These are phyloP conservation scores for Spisula subtruncata DNA, from an alignment of 2,888 invertebrate species.

Conservation along the genomic window DNA sequence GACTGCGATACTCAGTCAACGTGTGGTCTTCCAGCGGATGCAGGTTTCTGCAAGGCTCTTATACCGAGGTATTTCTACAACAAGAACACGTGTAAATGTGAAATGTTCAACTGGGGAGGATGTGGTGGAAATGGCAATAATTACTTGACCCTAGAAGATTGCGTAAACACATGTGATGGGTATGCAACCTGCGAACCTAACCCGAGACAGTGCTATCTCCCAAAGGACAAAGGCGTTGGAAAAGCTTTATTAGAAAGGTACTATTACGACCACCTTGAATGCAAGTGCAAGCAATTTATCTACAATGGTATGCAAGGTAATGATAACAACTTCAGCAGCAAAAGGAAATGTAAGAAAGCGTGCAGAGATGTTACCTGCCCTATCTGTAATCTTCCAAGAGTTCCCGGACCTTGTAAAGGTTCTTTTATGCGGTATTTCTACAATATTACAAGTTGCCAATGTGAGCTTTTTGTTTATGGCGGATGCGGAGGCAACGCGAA, in stretches of 20 bases:
- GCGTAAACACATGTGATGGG: conserved; percentile 16
- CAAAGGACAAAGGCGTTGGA: conserved; percentile 45
- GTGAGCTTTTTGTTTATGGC: conserved; percentile 90
- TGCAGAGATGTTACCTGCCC: conserved; percentile 52
- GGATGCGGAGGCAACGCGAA: conserved; percentile 93
- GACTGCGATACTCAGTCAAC: conserved; percentile 14
- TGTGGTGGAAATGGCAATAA: conserved; percentile 51
- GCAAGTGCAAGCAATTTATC: conserved; percentile 47
- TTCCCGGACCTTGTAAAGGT: conserved; percentile 55
- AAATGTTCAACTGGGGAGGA: conserved; percentile 45
- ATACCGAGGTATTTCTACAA: conserved; percentile 43
- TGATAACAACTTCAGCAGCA: conserved; percentile 38
- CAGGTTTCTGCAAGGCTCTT: conserved; percentile 37
- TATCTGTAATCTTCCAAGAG: conserved; percentile 57
- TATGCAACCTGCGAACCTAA: conserved; percentile 28
- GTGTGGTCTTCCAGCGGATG: conserved; percentile 28
- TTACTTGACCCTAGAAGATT: conserved; percentile 33
- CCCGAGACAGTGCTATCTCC: conserved; percentile 35
- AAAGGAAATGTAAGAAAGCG: conserved; percentile 22
- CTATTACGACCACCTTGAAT: conserved; percentile 35
- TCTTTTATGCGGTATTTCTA: conserved; percentile 59
- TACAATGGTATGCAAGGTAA: conserved; percentile 47
- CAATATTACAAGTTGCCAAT: conserved; percentile 54
- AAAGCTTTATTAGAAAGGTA: conserved; percentile 30
- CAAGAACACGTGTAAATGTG: conserved; percentile 24